Conservation (phyloP, 2,113 vertebrate genomes). For the Microcebus griseorufus region DNA sequence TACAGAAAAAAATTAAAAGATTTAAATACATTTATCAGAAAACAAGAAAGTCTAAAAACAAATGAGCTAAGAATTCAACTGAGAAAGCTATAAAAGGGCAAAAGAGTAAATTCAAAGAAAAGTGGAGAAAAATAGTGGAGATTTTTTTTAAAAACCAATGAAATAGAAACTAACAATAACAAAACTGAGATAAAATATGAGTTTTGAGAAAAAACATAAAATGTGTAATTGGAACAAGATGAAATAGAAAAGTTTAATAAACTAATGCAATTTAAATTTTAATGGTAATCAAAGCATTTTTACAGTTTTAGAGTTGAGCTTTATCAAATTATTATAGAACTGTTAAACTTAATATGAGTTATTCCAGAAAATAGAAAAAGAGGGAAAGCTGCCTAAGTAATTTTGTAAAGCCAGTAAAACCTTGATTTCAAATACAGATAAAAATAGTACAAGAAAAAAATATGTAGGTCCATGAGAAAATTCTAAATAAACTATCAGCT, state of each 20-base stretch:
- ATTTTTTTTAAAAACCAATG: not conserved
- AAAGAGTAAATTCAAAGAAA: not conserved
- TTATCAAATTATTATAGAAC: conserved; percentile 40
- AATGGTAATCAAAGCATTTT: conserved; percentile 41
- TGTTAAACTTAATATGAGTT: conserved; percentile 36
- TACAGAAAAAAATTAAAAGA: not conserved
- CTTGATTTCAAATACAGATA: conserved; percentile 35
- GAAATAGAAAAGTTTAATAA: conserved; percentile 42
- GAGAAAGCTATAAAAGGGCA: not conserved
- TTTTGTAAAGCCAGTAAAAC: not conserved
- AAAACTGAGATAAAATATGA: conserved; percentile 17
- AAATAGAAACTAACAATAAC: not conserved
- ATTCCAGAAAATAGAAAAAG: not conserved
- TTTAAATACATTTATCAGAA: not conserved
- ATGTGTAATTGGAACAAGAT: conserved; percentile 19
- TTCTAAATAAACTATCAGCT: conserved; percentile 11
- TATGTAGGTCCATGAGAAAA: not conserved
- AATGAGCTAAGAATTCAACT: not conserved
- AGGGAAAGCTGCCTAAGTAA: conserved; percentile 39
- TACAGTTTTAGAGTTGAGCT: conserved; percentile 18
- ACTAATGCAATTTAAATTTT: conserved; percentile 28
- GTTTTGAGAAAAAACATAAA: conserved; percentile 24
- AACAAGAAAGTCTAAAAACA: not conserved
- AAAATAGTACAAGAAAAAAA: conserved; percentile 15
- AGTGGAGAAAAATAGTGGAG: not conserved